phyloP scores from a whole-genome alignment of 2,888 invertebrate genomes.

The Iphiclides podalirius region DNA sequence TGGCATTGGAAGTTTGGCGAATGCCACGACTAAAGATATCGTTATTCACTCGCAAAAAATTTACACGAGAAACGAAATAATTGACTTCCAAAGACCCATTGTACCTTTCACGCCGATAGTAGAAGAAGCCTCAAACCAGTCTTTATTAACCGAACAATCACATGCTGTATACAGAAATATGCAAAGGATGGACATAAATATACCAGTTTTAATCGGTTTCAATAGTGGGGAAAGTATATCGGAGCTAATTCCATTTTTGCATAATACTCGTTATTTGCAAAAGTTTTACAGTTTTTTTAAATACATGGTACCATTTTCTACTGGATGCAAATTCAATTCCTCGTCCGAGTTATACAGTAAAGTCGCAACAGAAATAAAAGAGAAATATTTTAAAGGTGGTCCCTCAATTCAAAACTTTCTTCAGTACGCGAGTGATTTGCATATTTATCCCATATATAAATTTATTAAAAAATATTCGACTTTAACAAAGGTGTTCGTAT shows the following conservation, averaged over 20 bases:
- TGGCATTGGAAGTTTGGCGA: slow-evolving; percentile 36
- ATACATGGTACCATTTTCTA: slow-evolving; percentile 64
- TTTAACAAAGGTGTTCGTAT: slow-evolving; percentile 52
- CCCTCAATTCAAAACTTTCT: slow-evolving; percentile 51
- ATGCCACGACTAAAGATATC: slow-evolving; percentile 47
- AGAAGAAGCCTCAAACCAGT: slow-evolving; percentile 44
- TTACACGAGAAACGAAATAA: slow-evolving; percentile 51
- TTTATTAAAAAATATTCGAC: slow-evolving; percentile 51
- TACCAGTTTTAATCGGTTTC: slow-evolving; percentile 71
- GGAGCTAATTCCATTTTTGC: slow-evolving; percentile 65
- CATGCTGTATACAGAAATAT: slow-evolving; percentile 36
- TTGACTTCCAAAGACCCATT: slow-evolving; percentile 57
- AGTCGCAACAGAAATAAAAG: slow-evolving; percentile 50
- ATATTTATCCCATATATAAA: slow-evolving; percentile 64
- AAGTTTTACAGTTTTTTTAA: slow-evolving; percentile 52
- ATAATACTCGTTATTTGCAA: slow-evolving; percentile 53
- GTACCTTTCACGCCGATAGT: slow-evolving; percentile 62
- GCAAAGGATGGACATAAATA: slow-evolving; percentile 31
- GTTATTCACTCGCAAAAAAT: slow-evolving; percentile 50
- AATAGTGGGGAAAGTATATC: slow-evolving; percentile 72
- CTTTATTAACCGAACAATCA: slow-evolving; percentile 43
- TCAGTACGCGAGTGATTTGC: slow-evolving; percentile 64
- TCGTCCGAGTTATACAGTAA: slow-evolving; percentile 43
- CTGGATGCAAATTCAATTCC: slow-evolving; percentile 51
- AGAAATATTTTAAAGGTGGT: slow-evolving; percentile 51